Conservation (phyloP, 2,113 vertebrate genomes). For the Halcyon malimbica region DNA sequence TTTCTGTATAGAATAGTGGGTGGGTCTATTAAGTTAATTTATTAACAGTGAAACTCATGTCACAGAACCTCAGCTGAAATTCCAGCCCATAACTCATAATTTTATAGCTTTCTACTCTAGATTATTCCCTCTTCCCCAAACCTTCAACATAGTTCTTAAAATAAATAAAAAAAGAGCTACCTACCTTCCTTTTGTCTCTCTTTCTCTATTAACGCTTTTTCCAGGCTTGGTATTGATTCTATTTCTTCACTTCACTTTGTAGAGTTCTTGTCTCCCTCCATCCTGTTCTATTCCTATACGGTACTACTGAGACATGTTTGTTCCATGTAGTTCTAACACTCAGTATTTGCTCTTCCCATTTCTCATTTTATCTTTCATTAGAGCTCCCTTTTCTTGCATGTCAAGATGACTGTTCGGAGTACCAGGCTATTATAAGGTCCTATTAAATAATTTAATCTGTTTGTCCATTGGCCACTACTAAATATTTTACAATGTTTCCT, state of each 20-base stretch:
- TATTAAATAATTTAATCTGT: background rate
- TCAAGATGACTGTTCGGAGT: background rate
- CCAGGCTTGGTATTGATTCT: background rate
- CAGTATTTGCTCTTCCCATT: background rate
- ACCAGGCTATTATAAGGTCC: background rate
- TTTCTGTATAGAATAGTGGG: slow-evolving; percentile 7
- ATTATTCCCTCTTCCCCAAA: background rate
- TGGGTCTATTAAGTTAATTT: slow-evolving; percentile 24
- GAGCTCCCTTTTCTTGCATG: background rate
- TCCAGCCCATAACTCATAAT: slow-evolving; percentile 14
- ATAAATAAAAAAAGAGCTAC: background rate
- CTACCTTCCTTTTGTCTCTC: background rate
- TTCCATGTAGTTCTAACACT: background rate
- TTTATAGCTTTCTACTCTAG: slow-evolving; percentile 7
- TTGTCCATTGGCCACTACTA: background rate
- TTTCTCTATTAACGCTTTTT: background rate
- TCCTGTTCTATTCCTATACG: background rate
- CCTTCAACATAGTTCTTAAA: background rate
- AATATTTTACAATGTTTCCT: background rate
- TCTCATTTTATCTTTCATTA: background rate
- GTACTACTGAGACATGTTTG: background rate
- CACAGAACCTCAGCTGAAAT: slow-evolving; percentile 10
- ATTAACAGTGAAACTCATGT: slow-evolving; percentile 35
- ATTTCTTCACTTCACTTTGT: background rate
- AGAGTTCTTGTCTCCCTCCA: background rate